Base-by-base conservation (phyloP, 2,888 invertebrate species). In the Sussaba pulchella region DNA sequence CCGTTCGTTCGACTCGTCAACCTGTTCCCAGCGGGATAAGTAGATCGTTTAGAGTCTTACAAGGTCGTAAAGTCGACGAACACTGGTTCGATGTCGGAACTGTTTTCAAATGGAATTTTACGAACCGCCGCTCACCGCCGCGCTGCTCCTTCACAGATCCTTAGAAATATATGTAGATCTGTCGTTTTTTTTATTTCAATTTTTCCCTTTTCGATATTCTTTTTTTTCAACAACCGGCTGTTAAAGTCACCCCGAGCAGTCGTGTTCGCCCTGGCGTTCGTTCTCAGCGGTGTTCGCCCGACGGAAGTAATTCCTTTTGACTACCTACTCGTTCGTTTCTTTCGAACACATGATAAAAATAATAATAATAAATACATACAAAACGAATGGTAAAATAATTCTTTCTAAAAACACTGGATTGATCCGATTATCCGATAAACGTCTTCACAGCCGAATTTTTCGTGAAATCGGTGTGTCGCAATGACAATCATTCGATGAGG, bases 41-140 rank as follows among this genome's bases (percentile, higher is more conserved):
- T 73, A 77, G 77, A 81, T 77, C 82, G 77, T 78, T 80, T 78
- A 78, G 71, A 71, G 81, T 72, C 75, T 71, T 78, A 81, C 82
- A 81, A 81, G 82, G 72, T 81, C 82, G 75, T 81, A 81, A 83
- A 81, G 69, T 72, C 75, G 47, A 36, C 59, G 59, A 75, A 57
- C 63, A 74, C 54, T 72, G 61, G 43, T 73, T 73, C 73, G 79
- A 75, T 75, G 64, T 75, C 71, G 71, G 50, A 79, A 77, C 64
- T 78, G 63, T 72, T 72, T 80, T 71, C 72, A 63, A 75, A 81
- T 78, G 78, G 45, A 69, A 69, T 81, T 74, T 81, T 78, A 76
- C 74, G 74, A 75, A 69, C 69, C 66, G 19, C 59, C 17, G n/a
- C n/a, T 31, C 4, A 2, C 31, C 31, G 31, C 31, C 6, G 4